Conservation (phyloP, 1,140 invertebrate species). For the Xylocopa sonorina region DNA sequence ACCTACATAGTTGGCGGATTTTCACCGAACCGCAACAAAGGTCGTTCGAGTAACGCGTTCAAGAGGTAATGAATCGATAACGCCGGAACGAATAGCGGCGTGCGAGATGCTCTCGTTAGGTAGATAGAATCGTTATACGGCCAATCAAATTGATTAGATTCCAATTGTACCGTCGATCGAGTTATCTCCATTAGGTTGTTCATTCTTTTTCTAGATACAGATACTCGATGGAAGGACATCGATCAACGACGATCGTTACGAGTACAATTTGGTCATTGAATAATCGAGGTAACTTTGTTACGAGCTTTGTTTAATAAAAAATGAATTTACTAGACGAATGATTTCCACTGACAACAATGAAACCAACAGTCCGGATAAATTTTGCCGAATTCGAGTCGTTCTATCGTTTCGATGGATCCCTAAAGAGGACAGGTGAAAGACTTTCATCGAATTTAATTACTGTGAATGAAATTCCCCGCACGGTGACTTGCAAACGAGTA, state of each 20-base stretch:
- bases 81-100: constrained; percentile 27
- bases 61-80: constrained; percentile 39
- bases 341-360: too few species aligned
- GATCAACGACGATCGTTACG: not conserved
- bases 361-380: too few species aligned
- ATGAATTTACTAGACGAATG: too few species aligned
- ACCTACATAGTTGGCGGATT: not conserved
- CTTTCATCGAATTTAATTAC: not conserved
- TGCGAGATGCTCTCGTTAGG: constrained; percentile 6
- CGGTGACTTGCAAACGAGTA: not conserved
- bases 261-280: not conserved
- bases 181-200: not conserved
- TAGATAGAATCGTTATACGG: constrained; percentile 30
- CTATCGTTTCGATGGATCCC: too few species aligned
- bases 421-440: not conserved
- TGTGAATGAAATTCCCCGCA: not conserved
- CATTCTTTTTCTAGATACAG: constrained; percentile 1
- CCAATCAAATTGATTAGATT: constrained; percentile 33
- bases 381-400: too few species aligned
- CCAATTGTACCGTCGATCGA: constrained; percentile 17
- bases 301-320: too few species aligned
- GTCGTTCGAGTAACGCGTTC: constrained; percentile 8
- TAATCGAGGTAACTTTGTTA: too few species aligned
- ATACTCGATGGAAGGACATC: too few species aligned
- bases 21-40: constrained; percentile 23